Base-by-base conservation (phyloP, 2,113 vertebrate genomes). In the Terrapene triunguis region DNA sequence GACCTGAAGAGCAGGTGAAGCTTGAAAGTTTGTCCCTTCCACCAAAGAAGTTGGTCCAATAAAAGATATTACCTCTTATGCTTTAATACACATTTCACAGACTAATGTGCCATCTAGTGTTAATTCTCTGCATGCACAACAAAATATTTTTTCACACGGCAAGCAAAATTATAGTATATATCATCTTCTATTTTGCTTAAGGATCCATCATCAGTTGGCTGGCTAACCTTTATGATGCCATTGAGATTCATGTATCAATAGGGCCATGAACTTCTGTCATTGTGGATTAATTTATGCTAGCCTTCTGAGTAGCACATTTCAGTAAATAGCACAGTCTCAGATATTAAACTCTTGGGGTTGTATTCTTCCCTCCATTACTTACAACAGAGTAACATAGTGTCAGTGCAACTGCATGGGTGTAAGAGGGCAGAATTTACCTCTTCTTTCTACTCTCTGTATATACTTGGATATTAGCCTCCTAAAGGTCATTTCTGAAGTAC, bases 61-160 rank as follows among this genome's bases (percentile, higher is more conserved):
- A 65, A 35, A 35, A 17, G 65, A 32, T 59, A 32, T 62, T 35
- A 16, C 14, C 65, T 72, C n/a, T 19, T 22, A 38, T 10, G 19
- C 53, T 53, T 85, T 38, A 3, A 35, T 47, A 9, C 14, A 24
- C 48, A 35, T 96, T 97, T 57, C 84, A 1, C 29, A 87, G 97
- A 92, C 79, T 94, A 79, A 22, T 74, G 2, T 83, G 96, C 96
- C 97, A 97, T 72, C 97, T 97, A 97, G 93, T 91, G 97, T 87
- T 93, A 25, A 25, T 65, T 35, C 55, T 44, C 38, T 27, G 38
- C 85, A 3, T 82, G 82, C 85, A 62, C 11, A 84, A 62, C n/a
- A 82, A 42, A 95, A 12, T 32, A 5, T 54, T 55, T 72, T 72
- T 78, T 11, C 74, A 44, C 12, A 47, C 7, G 5, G 24, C 25